Percentiles rank a stretch among this genome's conserved stretches.
Conservation (phyloP, 1,140 invertebrate genomes). For the Drosophila repleta region DNA sequence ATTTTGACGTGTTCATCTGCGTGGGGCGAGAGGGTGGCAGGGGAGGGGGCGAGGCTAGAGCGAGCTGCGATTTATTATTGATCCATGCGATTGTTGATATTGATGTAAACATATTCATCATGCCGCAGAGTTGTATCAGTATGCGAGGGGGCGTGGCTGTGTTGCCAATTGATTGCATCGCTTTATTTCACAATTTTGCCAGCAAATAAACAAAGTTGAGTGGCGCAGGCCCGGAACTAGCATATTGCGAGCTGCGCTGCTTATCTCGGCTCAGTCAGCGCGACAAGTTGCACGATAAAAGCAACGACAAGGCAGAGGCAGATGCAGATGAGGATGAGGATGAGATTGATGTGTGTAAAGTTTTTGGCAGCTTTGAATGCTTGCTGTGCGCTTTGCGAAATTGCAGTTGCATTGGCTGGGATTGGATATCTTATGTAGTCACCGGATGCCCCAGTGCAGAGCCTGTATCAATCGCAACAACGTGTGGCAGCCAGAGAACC, state of each 20-base stretch:
- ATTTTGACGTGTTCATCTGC: conserved; percentile 69
- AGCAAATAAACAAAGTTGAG: conserved; percentile 66
- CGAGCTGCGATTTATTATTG: conserved; percentile 66
- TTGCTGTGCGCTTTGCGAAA: conserved; percentile 63
- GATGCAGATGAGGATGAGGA: conserved; percentile 11
- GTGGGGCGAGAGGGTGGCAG: not conserved
- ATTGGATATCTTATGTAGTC: conserved; percentile 64
- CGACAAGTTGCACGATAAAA: conserved; percentile 60
- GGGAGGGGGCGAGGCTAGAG: not conserved
- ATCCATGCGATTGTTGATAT: conserved; percentile 66
- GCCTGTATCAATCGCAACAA: conserved; percentile 30
- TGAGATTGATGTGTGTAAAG: conserved; percentile 28
- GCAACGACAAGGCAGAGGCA: conserved; percentile 32
- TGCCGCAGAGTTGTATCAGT: conserved; percentile 45
- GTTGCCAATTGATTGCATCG: conserved; percentile 77
- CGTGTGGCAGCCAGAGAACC: not conserved
- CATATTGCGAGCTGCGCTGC: conserved; percentile 40
- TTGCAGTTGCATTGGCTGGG: conserved; percentile 54
- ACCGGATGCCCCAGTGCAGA: not conserved
- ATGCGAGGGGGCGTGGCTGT: too few species aligned
- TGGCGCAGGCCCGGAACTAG: conserved; percentile 23
- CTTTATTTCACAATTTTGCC: conserved; percentile 81
- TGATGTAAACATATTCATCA: conserved; percentile 80
- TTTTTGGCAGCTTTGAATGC: conserved; percentile 56
- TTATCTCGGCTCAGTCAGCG: conserved; percentile 56